A percentile compares a stretch with the other conserved stretches of the same genome.
These are phyloP conservation scores for Erinaceus europaeus DNA, from an alignment of 2,113 vertebrate species.

Conservation along the genomic window DNA sequence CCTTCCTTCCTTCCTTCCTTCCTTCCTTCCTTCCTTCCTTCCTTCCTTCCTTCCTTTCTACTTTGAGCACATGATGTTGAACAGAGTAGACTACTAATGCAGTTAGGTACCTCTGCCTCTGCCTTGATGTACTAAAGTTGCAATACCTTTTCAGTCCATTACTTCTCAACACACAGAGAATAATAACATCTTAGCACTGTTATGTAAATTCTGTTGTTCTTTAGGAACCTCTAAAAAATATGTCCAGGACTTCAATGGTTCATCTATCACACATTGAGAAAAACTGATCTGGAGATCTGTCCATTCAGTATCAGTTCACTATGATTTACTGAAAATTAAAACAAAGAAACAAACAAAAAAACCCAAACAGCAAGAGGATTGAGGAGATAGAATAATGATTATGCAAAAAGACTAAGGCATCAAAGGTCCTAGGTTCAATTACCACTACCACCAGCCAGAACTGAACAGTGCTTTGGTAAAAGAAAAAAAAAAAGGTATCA, in stretches of 20 bases:
- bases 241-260: too few species aligned
- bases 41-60: not conserved
- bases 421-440: too few species aligned
- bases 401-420: too few species aligned
- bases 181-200: not conserved
- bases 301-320: not conserved
- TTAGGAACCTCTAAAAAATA: too few species aligned
- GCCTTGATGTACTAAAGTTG: not conserved
- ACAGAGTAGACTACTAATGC: not conserved
- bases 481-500: not conserved
- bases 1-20: too few species aligned
- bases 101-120: not conserved
- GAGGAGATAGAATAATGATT: too few species aligned
- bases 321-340: too few species aligned
- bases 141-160: not conserved
- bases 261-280: not conserved
- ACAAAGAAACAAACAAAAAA: too few species aligned
- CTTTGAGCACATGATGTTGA: not conserved
- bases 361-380: too few species aligned
- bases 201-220: not conserved
- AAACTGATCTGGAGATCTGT: not conserved
- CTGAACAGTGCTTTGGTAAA: too few species aligned
- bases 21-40: too few species aligned
- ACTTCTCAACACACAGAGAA: conserved; percentile 6
- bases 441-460: too few species aligned